A percentile compares a stretch with the other conserved stretches of the same genome.
phyloP scores from a whole-genome alignment of 2,113 vertebrate species.

The Protomyctophum bolini region DNA sequence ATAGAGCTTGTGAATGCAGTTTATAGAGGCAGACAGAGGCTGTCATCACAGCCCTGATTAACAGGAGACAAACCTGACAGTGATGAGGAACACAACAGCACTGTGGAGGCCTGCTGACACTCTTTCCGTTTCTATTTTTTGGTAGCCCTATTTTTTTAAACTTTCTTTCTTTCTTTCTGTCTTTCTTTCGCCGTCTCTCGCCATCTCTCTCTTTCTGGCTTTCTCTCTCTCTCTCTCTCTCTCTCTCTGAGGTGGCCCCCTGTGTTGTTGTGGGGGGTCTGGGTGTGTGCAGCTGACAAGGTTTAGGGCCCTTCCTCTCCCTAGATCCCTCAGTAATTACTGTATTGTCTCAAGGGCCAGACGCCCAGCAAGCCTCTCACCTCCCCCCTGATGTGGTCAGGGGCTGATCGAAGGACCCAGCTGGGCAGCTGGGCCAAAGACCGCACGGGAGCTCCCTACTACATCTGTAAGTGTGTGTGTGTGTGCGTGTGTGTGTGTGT shows the following conservation, averaged over 20 bases:
- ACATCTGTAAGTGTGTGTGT: neutral
- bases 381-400: slow-evolving; percentile 38
- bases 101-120: no score
- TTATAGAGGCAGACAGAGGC: slow-evolving; percentile 60
- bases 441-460: neutral
- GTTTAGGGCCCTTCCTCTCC: slow-evolving; percentile 30
- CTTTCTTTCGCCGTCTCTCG: neutral
- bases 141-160: neutral
- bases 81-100: neutral
- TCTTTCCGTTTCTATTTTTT: neutral
- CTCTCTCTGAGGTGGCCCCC: slow-evolving; percentile 1
- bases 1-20: slow-evolving; percentile 61
- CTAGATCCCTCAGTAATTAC: slow-evolving; percentile 72
- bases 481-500: no score
- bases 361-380: slow-evolving; percentile 43
- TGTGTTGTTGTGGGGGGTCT: slow-evolving; percentile 4
- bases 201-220: neutral
- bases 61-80: slow-evolving; percentile 58
- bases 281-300: slow-evolving; percentile 33
- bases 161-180: neutral
- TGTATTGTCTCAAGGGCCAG: slow-evolving; percentile 70
- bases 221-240: neutral
- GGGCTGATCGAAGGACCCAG: slow-evolving; percentile 59
- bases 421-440: slow-evolving; percentile 66
- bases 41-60: slow-evolving; percentile 65